Base-by-base conservation (phyloP, 2,888 invertebrate genomes). In the Drosophila meridiana region DNA sequence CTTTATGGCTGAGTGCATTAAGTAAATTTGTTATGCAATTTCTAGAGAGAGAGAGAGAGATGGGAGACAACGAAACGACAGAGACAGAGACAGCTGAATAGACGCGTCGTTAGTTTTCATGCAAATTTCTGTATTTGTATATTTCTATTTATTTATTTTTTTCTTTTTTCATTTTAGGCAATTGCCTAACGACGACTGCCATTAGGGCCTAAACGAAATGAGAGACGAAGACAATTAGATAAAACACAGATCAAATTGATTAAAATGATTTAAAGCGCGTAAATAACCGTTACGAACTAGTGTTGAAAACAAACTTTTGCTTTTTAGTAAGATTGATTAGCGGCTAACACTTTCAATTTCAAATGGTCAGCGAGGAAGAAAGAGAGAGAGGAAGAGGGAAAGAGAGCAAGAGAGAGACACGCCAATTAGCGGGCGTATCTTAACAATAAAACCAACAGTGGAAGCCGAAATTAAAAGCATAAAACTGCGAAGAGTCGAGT, bases 291-390 rank as follows among this genome's bases (percentile, higher is more conserved):
- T 77, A 55, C 59, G 61, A 76, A 68, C 60, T 36, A 61, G 60
- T 40, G 42, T 62, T 61, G 5, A 11, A 62, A 43, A 55, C 26
- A 59, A 63, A 68, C 69, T 75, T 69, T 82, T 82, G 73, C 68
- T 76, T 62, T 86, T 87, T 69, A 66, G 68, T 69, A 55, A 66
- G 78, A 69, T 81, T 87, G 69, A 89, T 84, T 74, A 79, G 70
- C 83, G 69, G 42, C 62, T 63, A 70, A 69, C 78, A 84, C 89
- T 84, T 87, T 84, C 80, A 62, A 43, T 89, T 87, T 89, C 89
- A 71, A 69, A 69, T 32, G 55, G 26, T 34, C 43, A 58, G 28
- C 47, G 56, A 43, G 55, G 43, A 20, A 50, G 52, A 66, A 9
- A 40, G 9, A 6, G 11, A 20, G 40, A 48, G 38, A 8, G 8